A percentile compares a stretch with the other conserved stretches of the same genome.
Conservation (phyloP, 1,140 invertebrate genomes). For the Anastatus disparis region DNA sequence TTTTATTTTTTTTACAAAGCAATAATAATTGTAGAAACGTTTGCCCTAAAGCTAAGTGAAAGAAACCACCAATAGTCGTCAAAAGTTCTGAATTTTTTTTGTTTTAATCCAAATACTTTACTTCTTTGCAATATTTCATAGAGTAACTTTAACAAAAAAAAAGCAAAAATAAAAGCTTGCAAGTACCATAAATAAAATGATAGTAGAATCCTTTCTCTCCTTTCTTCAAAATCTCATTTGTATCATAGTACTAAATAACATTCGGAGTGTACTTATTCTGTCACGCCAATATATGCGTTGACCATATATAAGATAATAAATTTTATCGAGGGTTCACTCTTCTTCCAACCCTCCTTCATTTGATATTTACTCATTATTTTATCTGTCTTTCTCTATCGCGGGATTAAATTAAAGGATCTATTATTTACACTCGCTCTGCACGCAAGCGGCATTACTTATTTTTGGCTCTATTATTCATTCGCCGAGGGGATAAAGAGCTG, state of each 20-base stretch:
- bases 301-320: conserved; percentile 37
- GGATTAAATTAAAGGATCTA: conserved; percentile 38
- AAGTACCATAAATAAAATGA: too few species aligned
- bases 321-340: conserved; percentile 35
- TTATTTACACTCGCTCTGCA: conserved; percentile 26
- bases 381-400: too few species aligned
- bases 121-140: too few species aligned
- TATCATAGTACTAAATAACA: too few species aligned
- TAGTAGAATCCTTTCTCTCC: not conserved
- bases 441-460: not conserved
- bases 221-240: not conserved
- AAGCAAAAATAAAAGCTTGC: too few species aligned
- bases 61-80: not conserved
- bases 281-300: conserved; percentile 34
- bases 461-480: not conserved
- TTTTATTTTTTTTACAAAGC: not conserved
- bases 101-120: too few species aligned
- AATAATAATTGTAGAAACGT: not conserved
- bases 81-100: too few species aligned
- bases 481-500: not conserved
- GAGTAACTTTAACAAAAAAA: conserved; percentile 29
- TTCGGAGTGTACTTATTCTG: conserved; percentile 30
- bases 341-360: conserved; percentile 24
- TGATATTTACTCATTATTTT: too few species aligned
- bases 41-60: not conserved